Conservation (phyloP, 2,113 vertebrate species). For the Bos taurus region ARS-UCD2.0 NC_037344.1:48366001-48366500, state of each 20-base stretch:
- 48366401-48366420: not conserved
- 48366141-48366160: not conserved
- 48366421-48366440: not conserved
- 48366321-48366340: not conserved
- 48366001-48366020: fast-evolving
- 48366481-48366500: too few species aligned
- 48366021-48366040: fast-evolving
- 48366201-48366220: not conserved
- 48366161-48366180: not conserved
- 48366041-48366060: fast-evolving
- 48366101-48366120: not conserved
- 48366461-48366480: too few species aligned
- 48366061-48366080: not conserved
- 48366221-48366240: not conserved
- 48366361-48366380: not conserved
- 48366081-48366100: too few species aligned
- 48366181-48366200: not conserved
- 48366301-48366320: not conserved
- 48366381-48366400: not conserved
- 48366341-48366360: not conserved
- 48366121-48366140: fast-evolving
- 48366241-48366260: not conserved
- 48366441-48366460: not conserved
- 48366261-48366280: not conserved
- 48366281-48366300: not conserved